Conservation (phyloP, 2,797 vertebrate genomes). For the Oryzias dopingdopingensis region DNA sequence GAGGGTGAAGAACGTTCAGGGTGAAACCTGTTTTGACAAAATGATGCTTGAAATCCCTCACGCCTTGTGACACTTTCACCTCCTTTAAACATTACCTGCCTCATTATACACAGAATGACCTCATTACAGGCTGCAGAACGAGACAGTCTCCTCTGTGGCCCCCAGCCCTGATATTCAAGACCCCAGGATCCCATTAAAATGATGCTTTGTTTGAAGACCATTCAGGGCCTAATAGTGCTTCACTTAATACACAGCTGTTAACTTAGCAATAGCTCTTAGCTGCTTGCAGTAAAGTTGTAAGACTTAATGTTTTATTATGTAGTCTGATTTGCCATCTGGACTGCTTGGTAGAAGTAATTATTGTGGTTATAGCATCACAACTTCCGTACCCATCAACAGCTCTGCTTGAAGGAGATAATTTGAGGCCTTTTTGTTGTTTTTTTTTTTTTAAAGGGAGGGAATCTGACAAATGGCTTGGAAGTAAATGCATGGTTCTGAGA, state of each 20-base stretch:
- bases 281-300: slow-evolving; percentile 51
- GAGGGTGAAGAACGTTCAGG: slow-evolving; percentile 21
- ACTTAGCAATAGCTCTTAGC: slow-evolving; percentile 45
- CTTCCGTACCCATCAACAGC: slow-evolving; percentile 17
- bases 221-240: slow-evolving; percentile 49
- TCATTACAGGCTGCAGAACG: slow-evolving; percentile 71
- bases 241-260: slow-evolving; percentile 56
- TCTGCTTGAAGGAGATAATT: slow-evolving; percentile 22
- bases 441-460: neutral
- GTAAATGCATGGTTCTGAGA: slow-evolving; percentile 6
- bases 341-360: slow-evolving; percentile 29
- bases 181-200: slow-evolving; percentile 69
- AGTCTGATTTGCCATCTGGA: slow-evolving; percentile 70
- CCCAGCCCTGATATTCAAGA: slow-evolving; percentile 55
- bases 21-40: slow-evolving; percentile 55
- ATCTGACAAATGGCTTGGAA: slow-evolving; percentile 3
- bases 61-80: slow-evolving; percentile 14
- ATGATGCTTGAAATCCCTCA: slow-evolving; percentile 53
- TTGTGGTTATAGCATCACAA: slow-evolving; percentile 14
- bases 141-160: slow-evolving; percentile 52
- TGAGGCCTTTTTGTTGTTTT: neutral
- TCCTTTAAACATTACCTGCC: slow-evolving; percentile 42
- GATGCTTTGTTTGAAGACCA: slow-evolving; percentile 56
- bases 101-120: slow-evolving; percentile 70
- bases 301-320: slow-evolving; percentile 66